Conservation (phyloP, 2,113 vertebrate genomes). For the Psettodes erumei region DNA sequence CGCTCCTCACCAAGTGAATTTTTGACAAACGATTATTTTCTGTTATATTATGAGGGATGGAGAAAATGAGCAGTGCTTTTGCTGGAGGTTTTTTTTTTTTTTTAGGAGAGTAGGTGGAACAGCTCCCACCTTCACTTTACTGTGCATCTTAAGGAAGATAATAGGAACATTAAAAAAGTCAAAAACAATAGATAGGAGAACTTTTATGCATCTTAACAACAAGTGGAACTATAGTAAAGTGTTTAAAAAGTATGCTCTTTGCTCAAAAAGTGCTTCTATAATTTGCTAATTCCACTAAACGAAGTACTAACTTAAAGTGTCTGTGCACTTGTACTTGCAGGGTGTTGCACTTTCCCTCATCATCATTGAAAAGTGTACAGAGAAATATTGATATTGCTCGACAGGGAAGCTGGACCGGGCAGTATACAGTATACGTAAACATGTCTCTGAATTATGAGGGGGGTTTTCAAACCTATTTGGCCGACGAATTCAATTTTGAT, state of each 20-base stretch:
- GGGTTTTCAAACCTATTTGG: constrained; percentile 89
- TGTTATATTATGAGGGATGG: neutral
- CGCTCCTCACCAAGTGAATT: neutral
- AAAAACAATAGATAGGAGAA: neutral
- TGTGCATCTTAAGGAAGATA: neutral
- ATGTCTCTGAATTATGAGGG: neutral
- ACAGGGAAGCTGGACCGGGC: neutral
- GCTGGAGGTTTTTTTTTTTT: neutral
- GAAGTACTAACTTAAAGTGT: neutral
- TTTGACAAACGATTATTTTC: too few relatives aligned
- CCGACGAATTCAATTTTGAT: constrained; percentile 98
- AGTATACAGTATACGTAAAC: neutral
- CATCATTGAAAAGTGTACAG: neutral
- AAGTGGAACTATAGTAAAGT: neutral
- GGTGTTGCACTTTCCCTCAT: neutral
- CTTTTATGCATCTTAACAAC: neutral
- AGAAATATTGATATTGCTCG: neutral
- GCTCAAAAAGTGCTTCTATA: too few relatives aligned
- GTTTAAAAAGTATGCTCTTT: too few relatives aligned
- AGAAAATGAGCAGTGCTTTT: neutral
- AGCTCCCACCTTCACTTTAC: neutral
- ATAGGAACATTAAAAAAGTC: neutral
- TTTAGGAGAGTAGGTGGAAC: neutral
- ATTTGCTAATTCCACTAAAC: neutral
- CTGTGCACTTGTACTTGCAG: neutral